phyloP scores from a whole-genome alignment of 2,113 vertebrate species.

The Agelaius phoeniceus region DNA sequence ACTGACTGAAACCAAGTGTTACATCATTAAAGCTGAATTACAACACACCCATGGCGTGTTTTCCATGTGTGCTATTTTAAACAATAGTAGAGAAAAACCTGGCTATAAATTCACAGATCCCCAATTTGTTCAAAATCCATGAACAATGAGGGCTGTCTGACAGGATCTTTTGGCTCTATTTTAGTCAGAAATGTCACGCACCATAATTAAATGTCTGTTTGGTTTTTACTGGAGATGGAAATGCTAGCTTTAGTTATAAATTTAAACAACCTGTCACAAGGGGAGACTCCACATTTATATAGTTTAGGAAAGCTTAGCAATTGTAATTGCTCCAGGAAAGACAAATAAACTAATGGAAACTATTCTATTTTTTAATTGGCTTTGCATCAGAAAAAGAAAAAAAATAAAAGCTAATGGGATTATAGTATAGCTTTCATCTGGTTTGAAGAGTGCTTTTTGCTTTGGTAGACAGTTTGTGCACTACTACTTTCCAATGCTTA shows the following conservation, averaged over 20 bases:
- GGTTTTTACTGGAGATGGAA: constrained; percentile 72
- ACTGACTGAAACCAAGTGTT: constrained; percentile 80
- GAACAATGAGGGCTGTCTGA: constrained; percentile 68
- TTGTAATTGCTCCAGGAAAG: constrained; percentile 72
- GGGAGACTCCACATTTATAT: constrained; percentile 61
- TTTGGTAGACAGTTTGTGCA: constrained; percentile 3
- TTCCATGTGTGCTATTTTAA: constrained; percentile 82
- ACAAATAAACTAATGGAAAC: constrained; percentile 76
- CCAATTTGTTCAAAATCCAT: constrained; percentile 72
- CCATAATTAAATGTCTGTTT: constrained; percentile 83
- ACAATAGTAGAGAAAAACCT: constrained; percentile 75
- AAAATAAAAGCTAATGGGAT: constrained; percentile 55
- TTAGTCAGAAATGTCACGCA: constrained; percentile 86
- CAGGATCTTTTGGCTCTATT: constrained; percentile 81
- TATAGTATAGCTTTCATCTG: constrained; percentile 50
- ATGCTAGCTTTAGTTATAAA: constrained; percentile 70
- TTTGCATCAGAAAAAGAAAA: constrained; percentile 28
- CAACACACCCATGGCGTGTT: constrained; percentile 72
- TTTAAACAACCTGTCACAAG: constrained; percentile 76
- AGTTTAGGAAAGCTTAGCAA: constrained; percentile 67
- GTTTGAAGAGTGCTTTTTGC: neutral
- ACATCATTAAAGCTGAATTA: constrained; percentile 83
- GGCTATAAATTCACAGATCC: constrained; percentile 81
- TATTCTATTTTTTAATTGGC: constrained; percentile 63
- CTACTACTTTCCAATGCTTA: neutral